Conservation (phyloP, 2,888 invertebrate genomes). For the Cryptocephalus primarius region DNA sequence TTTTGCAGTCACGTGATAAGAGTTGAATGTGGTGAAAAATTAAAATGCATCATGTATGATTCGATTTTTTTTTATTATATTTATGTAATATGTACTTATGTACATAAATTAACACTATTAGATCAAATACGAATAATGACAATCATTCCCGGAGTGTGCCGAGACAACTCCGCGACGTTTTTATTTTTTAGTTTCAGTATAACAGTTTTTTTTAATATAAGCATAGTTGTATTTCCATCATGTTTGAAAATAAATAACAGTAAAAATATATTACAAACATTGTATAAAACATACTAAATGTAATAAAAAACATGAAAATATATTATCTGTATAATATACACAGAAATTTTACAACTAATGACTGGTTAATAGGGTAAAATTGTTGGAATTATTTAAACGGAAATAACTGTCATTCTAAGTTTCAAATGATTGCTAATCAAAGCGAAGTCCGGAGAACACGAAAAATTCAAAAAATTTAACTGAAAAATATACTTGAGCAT, state of each 20-base stretch:
- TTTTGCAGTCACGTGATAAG: too few species aligned
- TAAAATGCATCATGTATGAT: too few species aligned
- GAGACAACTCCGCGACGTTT: conserved; percentile 24
- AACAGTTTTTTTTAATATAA: conserved; percentile 24
- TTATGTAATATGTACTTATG: conserved; percentile 39
- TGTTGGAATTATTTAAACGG: conserved; percentile 17
- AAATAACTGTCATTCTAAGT: conserved; percentile 29
- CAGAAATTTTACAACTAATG: conserved; percentile 31
- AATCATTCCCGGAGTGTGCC: conserved; percentile 33
- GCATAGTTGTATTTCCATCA: conserved; percentile 25
- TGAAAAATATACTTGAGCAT: too few species aligned
- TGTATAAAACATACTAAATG: conserved; percentile 35
- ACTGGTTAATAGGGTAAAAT: conserved; percentile 20
- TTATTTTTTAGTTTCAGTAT: conserved; percentile 22
- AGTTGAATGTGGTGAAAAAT: too few species aligned
- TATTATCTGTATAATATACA: conserved; percentile 35
- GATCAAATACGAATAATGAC: conserved; percentile 37
- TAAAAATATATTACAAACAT: conserved; percentile 35
- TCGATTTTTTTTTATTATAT: conserved; percentile 22
- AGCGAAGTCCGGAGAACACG: background rate
- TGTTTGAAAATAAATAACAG: conserved; percentile 34
- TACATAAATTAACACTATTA: conserved; percentile 39
- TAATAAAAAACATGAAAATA: conserved; percentile 32
- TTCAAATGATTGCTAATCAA: conserved; percentile 21
- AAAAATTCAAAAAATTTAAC: too few species aligned